Base-by-base conservation (phyloP, 2,888 invertebrate genomes). In the Cerceris ruficornis region DNA sequence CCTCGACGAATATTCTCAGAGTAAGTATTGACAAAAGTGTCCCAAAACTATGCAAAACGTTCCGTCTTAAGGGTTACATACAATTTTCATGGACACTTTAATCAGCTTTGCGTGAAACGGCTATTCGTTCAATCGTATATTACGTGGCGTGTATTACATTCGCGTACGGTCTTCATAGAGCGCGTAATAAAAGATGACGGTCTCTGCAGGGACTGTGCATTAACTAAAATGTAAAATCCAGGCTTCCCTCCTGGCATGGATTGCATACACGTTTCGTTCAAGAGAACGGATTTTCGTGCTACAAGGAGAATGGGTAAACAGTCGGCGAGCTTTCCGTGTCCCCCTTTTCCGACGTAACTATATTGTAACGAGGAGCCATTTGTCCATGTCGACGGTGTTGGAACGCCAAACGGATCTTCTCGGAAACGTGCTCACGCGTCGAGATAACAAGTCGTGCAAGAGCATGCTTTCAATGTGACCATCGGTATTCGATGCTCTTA, bases 351-450 rank as follows among this genome's bases (percentile, higher is more conserved):
- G 59, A 61, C 77, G 80, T 67, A 80, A 84, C 73, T 83, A 80
- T 83, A 80, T 77, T 80, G 77, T 77, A 82, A 80, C 84, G 74
- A 82, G 77, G 55, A 66, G 71, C 74, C 77, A 77, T 84, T 83
- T 84, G 82, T 84, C 77, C 84, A 66, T 66, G 84, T 84, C 83
- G 73, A 65, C 74, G 58, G 58, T 49, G 28, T 28, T 28, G 28
- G 28, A 28, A 28, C 28, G 28, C 28, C 28, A 28, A 28, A 28
- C 67, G 65, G 57, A 79, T 82, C 72, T 62, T 69, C 69, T 59
- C 69, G 52, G 61, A 71, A 76, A 62, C 61, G 76, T 66, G 80
- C 77, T 66, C 71, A 71, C 80, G 62, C 64, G 42, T 69, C 59
- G 65, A 49, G 57, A 68, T 62, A 68, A 70, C 28, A 28, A 28